These are phyloP conservation scores for Clarias platycephalus DNA, from an alignment of 2,797 vertebrate species.

Conservation along the genomic window DNA sequence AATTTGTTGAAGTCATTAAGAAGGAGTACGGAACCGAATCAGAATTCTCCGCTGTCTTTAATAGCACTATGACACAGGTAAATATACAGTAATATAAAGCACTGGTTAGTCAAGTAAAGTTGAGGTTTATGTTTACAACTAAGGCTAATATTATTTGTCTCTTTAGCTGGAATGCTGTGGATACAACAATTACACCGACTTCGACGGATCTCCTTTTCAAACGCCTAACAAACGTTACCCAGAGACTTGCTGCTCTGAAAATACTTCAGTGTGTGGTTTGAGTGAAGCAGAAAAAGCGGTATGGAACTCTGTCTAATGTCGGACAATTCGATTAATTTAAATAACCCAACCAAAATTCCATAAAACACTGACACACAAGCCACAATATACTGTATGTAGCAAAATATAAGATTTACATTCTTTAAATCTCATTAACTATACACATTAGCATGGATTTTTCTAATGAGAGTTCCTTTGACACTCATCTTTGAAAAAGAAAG, in stretches of 20 bases:
- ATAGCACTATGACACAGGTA: constrained; percentile 74
- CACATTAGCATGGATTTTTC: not conserved
- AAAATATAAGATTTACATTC: not conserved
- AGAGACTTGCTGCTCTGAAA: constrained; percentile 54
- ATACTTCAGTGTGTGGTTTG: accelerated
- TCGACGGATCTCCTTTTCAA: constrained; percentile 60
- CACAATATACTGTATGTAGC: not conserved
- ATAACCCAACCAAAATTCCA: not conserved
- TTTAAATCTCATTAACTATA: not conserved
- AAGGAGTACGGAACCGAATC: constrained; percentile 37
- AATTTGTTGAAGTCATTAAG: constrained; percentile 51
- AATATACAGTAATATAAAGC: not conserved
- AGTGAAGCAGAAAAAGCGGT: accelerated
- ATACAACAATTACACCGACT: constrained; percentile 74
- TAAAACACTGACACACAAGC: not conserved
- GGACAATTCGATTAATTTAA: not conserved
- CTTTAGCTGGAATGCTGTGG: constrained; percentile 75
- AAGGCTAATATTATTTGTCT: not conserved
- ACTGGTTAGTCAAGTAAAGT: not conserved
- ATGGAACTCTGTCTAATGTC: constrained; percentile 7
- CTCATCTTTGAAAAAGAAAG: not conserved
- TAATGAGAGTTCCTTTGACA: not conserved
- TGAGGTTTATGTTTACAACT: not conserved
- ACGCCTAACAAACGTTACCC: not conserved
- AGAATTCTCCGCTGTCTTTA: constrained; percentile 64